A percentile compares a stretch with the other conserved stretches of the same genome.
Conservation (phyloP, 2,113 vertebrate species). For the Leucopsar rothschildi region DNA sequence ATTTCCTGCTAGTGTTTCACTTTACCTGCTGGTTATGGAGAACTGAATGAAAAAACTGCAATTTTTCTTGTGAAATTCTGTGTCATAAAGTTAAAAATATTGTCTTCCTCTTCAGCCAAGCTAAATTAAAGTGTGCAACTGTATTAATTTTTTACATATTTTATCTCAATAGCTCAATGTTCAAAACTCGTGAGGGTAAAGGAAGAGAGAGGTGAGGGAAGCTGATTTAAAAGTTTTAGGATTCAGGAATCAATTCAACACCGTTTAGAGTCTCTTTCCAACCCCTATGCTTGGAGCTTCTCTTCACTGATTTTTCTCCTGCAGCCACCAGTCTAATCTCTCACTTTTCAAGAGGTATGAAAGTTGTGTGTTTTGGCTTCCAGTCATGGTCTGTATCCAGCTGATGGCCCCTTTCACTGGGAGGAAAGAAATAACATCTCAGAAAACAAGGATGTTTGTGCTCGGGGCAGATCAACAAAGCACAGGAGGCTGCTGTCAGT, state of each 20-base stretch:
- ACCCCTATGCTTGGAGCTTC: rapidly evolving
- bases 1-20: constrained; percentile 32
- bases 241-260: neutral
- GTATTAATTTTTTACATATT: neutral
- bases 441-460: neutral
- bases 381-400: neutral
- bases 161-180: neutral
- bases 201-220: neutral
- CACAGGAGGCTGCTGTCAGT: neutral
- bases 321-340: neutral
- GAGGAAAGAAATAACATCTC: neutral
- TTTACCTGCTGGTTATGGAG: neutral
- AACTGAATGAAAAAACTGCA: neutral
- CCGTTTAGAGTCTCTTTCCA: neutral
- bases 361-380: neutral
- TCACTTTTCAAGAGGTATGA: neutral
- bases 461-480: neutral
- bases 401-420: neutral
- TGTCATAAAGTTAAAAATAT: neutral
- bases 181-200: neutral
- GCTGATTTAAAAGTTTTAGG: neutral
- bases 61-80: neutral
- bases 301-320: neutral
- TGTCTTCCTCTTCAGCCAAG: neutral
- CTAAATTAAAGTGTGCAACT: neutral